These are phyloP conservation scores for Heliocidaris tuberculata DNA, from an alignment of 35 echinoderm and acorn worm genomes.

Conservation along the genomic window DNA sequence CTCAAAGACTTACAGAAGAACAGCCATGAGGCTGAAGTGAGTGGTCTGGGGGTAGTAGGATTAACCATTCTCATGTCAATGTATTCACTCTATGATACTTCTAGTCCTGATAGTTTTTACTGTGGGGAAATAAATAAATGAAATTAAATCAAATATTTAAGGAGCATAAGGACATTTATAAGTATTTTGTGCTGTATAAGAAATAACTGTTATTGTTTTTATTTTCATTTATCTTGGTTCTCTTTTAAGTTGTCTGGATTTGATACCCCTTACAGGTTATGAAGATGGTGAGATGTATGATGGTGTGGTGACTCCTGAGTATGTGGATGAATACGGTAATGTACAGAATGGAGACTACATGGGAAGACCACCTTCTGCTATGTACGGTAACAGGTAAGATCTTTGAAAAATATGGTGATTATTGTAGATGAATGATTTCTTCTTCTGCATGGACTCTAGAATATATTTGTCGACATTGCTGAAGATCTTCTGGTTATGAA, in stretches of 20 bases:
- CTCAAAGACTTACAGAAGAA: too few relatives aligned
- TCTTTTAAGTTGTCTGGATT: not conserved
- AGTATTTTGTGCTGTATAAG: too few relatives aligned
- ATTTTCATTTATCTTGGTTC: not conserved
- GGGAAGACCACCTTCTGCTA: constrained; percentile 64
- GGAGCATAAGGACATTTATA: too few relatives aligned
- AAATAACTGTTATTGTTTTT: too few relatives aligned
- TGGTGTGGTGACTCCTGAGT: constrained; percentile 91
- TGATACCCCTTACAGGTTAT: constrained; percentile 59
- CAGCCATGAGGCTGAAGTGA: too few relatives aligned
- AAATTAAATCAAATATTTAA: too few relatives aligned
- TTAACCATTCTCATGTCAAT: too few relatives aligned
- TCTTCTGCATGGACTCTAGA: not conserved
- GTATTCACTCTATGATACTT: too few relatives aligned
- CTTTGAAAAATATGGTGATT: not conserved
- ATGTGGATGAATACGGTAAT: constrained; percentile 90
- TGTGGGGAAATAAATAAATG: too few relatives aligned
- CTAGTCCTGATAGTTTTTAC: too few relatives aligned
- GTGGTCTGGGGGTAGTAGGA: too few relatives aligned
- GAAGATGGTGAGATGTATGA: constrained; percentile 98
- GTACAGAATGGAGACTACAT: constrained; percentile 88
- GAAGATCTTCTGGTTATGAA: not conserved
- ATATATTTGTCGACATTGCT: not conserved
- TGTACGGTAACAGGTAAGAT: constrained; percentile 90
- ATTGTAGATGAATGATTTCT: not conserved